phyloP scores from a whole-genome alignment of 2,113 vertebrate genomes.

The Miniopterus natalensis region DNA sequence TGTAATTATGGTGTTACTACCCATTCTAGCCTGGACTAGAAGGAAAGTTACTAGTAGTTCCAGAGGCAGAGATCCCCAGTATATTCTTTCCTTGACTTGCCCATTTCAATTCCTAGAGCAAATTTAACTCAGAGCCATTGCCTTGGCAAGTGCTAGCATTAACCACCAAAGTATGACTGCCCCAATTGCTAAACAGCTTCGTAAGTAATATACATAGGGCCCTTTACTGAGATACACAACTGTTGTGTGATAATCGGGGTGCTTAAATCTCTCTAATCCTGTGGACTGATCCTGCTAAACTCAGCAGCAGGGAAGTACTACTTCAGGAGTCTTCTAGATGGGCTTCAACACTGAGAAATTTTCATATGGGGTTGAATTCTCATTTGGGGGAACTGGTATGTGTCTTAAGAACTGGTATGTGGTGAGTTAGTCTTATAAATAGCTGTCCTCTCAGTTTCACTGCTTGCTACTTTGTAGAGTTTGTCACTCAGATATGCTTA shows the following conservation, averaged over 20 bases:
- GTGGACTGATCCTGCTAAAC: background rate
- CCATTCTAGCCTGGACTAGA: background rate
- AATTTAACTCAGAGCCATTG: constrained; percentile 35
- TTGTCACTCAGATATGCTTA: constrained; percentile 79
- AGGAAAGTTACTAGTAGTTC: background rate
- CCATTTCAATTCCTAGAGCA: constrained; percentile 31
- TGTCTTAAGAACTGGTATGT: constrained; percentile 38
- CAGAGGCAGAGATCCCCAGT: background rate
- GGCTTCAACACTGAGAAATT: constrained; percentile 55
- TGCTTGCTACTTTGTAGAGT: constrained; percentile 81
- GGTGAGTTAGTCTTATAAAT: constrained; percentile 62
- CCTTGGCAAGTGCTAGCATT: background rate
- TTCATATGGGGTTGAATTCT: constrained; percentile 60
- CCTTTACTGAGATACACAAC: background rate
- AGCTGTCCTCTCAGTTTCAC: constrained; percentile 41
- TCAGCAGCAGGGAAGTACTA: background rate
- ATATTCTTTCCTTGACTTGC: constrained; percentile 46
- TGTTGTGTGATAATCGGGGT: background rate
- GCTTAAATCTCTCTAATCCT: constrained; percentile 44
- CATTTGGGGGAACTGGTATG: constrained; percentile 61
- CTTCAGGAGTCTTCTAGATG: constrained; percentile 42
- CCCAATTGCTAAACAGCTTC: background rate
- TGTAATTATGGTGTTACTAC: background rate
- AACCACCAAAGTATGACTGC: background rate
- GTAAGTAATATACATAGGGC: background rate